These are phyloP conservation scores for Poeciliopsis turrubarensis DNA, from an alignment of 2,113 vertebrate species.

Conservation along the genomic window DNA sequence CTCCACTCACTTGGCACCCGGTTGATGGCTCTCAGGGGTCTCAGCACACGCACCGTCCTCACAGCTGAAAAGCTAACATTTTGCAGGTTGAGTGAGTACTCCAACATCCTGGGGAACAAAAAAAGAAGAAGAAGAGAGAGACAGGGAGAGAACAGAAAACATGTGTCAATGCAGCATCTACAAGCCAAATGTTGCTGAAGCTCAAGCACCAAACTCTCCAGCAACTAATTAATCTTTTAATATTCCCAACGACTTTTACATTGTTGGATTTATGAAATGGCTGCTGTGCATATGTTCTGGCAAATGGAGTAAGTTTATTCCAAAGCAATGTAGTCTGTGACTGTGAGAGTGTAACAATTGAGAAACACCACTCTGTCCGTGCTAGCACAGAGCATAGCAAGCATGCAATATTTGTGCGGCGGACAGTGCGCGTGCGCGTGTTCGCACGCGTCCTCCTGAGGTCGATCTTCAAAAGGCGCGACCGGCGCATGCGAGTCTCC, in stretches of 20 bases:
- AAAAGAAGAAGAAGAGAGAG: background rate
- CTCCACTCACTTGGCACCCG: conserved; percentile 86
- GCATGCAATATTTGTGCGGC: conserved; percentile 29
- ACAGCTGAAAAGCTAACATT: conserved; percentile 97
- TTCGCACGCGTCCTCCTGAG: conserved; percentile 13
- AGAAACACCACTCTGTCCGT: conserved; percentile 32
- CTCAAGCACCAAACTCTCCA: background rate
- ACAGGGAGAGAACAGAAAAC: conserved; percentile 10
- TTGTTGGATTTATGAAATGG: conserved; percentile 26
- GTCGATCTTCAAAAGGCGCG: conserved; percentile 37
- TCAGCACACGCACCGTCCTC: conserved; percentile 94
- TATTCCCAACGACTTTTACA: conserved; percentile 33
- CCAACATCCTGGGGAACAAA: conserved; percentile 89
- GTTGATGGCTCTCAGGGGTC: conserved; percentile 97
- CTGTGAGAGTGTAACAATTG: conserved; percentile 14
- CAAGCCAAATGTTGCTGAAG: background rate
- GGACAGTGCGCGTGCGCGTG: conserved; percentile 21
- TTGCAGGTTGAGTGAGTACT: conserved; percentile 97
- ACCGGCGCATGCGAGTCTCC: conserved; percentile 6
- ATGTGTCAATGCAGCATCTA: background rate
- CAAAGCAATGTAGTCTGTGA: background rate
- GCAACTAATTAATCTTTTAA: conserved; percentile 50
- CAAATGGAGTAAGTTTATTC: conserved; percentile 42
- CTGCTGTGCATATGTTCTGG: conserved; percentile 39
- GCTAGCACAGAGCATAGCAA: conserved; percentile 17